Evolutionary conservation across 1,140 invertebrate species (phyloP).

Genomic region (Helicoverpa armigera): DNA sequence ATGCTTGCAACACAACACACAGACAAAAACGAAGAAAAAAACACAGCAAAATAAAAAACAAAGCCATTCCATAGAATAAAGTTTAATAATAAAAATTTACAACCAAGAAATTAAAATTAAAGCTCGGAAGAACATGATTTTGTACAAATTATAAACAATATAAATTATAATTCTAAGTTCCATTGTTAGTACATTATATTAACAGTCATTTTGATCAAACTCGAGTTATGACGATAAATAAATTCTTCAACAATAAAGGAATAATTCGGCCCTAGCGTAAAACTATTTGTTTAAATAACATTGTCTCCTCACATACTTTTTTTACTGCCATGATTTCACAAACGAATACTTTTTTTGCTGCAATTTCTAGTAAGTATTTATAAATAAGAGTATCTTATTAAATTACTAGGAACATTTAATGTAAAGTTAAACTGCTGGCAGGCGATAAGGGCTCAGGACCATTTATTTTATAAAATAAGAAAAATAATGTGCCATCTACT

Average conservation of each 20-base stretch:
- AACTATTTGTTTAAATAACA: too few relatives aligned
- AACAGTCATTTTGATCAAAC: constrained; percentile 61
- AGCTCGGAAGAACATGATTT: constrained; percentile 82
- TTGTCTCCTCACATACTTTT: too few relatives aligned
- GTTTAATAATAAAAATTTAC: constrained; percentile 84
- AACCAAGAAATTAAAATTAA: constrained; percentile 83
- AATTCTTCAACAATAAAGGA: constrained; percentile 41
- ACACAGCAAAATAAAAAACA: constrained; percentile 72
- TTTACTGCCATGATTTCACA: neutral
- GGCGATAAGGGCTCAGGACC: neutral
- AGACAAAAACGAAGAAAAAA: constrained; percentile 66
- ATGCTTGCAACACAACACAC: constrained; percentile 70
- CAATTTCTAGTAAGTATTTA: neutral
- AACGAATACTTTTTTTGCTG: neutral
- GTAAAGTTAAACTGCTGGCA: neutral
- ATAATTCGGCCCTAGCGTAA: constrained; percentile 17
- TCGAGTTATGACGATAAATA: constrained; percentile 49
- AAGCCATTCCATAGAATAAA: constrained; percentile 83
- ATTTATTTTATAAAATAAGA: neutral
- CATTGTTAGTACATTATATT: constrained; percentile 53
- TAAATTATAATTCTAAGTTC: constrained; percentile 58
- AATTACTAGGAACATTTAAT: constrained; percentile 25
- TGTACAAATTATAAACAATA: constrained; percentile 75
- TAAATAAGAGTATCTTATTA: neutral
- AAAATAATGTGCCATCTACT: neutral